Percentiles rank a stretch among this genome's conserved stretches.
phyloP scores from a whole-genome alignment of 2,888 invertebrate genomes.

The Metalampra italica region DNA sequence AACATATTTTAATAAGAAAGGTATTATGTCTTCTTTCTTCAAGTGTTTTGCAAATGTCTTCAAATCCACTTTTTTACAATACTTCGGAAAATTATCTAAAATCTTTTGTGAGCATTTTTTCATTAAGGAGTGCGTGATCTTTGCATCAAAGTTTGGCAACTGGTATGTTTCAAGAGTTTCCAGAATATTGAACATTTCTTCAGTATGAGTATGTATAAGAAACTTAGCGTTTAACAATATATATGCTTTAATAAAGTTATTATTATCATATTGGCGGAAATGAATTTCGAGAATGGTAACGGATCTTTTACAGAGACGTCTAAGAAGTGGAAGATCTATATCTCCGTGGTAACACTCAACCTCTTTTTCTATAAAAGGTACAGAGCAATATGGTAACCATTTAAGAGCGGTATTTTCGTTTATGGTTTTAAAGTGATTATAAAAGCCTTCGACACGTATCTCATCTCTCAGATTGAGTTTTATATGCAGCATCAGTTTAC shows the following conservation, averaged over 20 bases:
- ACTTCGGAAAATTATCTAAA: constrained; percentile 36
- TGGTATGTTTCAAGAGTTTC: constrained; percentile 17
- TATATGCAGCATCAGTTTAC: constrained; percentile 44
- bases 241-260: background rate
- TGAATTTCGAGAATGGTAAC: constrained; percentile 29
- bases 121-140: constrained; percentile 42
- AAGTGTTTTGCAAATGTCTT: constrained; percentile 42
- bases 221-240: constrained; percentile 14
- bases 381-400: constrained; percentile 56
- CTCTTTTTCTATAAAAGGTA: constrained; percentile 37
- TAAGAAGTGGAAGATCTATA: constrained; percentile 33
- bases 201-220: constrained; percentile 18
- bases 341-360: constrained; percentile 27
- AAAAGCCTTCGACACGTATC: constrained; percentile 48
- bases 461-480: constrained; percentile 44
- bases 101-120: constrained; percentile 37
- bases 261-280: background rate
- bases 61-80: constrained; percentile 28
- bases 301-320: constrained; percentile 48
- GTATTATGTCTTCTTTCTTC: constrained; percentile 37
- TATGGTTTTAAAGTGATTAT: constrained; percentile 35
- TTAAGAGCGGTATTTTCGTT: constrained; percentile 35
- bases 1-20: constrained; percentile 36
- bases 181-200: constrained; percentile 36
- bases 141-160: constrained; percentile 28